Evolutionary conservation across 2,888 invertebrate species (phyloP), one percentile per base, ranked within the genome.

Genomic region (Idaea biselata): DNA sequence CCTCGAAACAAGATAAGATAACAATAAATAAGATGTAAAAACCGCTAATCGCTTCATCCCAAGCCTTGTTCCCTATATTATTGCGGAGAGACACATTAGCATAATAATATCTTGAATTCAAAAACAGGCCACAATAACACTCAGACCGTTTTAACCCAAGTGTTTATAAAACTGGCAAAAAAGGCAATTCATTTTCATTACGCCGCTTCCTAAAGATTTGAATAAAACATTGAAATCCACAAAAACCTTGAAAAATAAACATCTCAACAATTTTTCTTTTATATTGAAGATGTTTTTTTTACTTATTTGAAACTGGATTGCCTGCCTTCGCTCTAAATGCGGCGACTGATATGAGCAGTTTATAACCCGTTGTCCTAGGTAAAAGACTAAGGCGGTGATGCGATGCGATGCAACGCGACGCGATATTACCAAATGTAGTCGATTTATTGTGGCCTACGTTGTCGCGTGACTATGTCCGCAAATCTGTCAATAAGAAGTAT

Each of bases 91-190:
- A 25, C 44, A 11, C 44, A 44, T 44, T 44, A 44, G 44, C 44
- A 44, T 44, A 44, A 44, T 44, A 44, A 44, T 44, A 44, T 44
- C 44, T 44, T 44, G 44, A 44, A 44, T 44, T 44, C 44, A 44
- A 14, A 44, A 44, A 44, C 11, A 44, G 44, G 44, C 44, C 44
- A 44, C 44, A 44, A 44, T 44, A 44, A 44, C 44, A 44, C 44
- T 44, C 44, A 44, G 44, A 44, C 44, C 44, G 44, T 44, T 44
- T 44, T 44, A 44, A 44, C 44, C 44, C 44, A 44, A 44, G 44
- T 44, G 44, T 44, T 44, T 44, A 44, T 44, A 44, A 44, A 44
- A 14, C 44, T 44, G 44, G 44, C 14, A 44, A 44, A 44, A 44
- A 44, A 44, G 44, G 44, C 44, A 44, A 44, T 44, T 44, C 44